Evolutionary conservation across 2,113 vertebrate species (phyloP).

Genomic region (Pao palembangensis): DNA sequence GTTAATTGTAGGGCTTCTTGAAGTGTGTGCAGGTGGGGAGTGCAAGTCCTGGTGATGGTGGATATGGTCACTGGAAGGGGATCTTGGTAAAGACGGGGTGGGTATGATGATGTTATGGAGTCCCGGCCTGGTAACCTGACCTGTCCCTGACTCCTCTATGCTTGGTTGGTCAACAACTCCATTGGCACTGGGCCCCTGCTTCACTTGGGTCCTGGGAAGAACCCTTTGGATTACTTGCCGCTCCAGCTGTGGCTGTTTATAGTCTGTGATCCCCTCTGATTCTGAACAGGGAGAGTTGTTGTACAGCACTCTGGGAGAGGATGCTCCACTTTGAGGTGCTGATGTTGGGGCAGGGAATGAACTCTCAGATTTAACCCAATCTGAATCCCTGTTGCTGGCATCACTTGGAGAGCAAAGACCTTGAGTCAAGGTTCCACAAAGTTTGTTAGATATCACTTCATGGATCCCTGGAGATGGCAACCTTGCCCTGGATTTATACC

Average conservation of each 20-base stretch:
- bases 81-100: constrained; percentile 34
- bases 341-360: constrained; percentile 77
- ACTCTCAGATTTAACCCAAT: constrained; percentile 75
- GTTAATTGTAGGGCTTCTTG: constrained; percentile 47
- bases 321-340: constrained; percentile 73
- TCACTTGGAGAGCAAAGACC: constrained; percentile 78
- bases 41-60: constrained; percentile 48
- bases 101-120: constrained; percentile 69
- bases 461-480: constrained; percentile 69
- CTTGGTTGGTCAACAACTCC: constrained; percentile 79
- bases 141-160: constrained; percentile 74
- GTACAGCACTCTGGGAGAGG: constrained; percentile 76
- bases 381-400: constrained; percentile 76
- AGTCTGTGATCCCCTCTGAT: constrained; percentile 83
- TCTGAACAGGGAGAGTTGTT: constrained; percentile 70
- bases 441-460: constrained; percentile 50
- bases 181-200: constrained; percentile 82
- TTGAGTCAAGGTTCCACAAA: constrained; percentile 68
- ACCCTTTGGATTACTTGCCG: constrained; percentile 93
- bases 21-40: constrained; percentile 39
- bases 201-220: constrained; percentile 81
- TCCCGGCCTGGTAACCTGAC: constrained; percentile 54
- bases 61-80: constrained; percentile 51
- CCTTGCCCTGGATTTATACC: constrained; percentile 76
- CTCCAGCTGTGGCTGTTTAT: constrained; percentile 81